Percentiles rank a stretch among this genome's conserved stretches.
Evolutionary conservation across 2,797 vertebrate genomes (phyloP).

Genomic region (Pseudocheirus occidentalis): DNA sequence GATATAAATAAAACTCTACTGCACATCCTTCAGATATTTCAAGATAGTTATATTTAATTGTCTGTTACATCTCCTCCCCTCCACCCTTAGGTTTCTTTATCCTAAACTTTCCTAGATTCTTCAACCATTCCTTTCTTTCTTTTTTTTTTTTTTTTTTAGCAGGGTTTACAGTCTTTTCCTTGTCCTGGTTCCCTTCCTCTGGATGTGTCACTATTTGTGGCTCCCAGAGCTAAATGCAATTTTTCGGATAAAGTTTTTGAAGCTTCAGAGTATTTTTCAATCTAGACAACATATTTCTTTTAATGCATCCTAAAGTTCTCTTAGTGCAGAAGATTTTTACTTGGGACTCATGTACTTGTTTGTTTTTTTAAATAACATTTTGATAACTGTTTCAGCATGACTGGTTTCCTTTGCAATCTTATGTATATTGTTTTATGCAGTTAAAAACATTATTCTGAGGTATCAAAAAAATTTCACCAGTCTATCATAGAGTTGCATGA

Average conservation of each 20-base stretch:
- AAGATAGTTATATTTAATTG: neutral
- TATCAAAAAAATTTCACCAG: neutral
- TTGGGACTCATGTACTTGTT: neutral
- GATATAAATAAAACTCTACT: neutral
- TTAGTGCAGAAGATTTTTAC: neutral
- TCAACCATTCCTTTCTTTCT: no score
- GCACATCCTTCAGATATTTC: neutral
- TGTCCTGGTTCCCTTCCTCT: neutral
- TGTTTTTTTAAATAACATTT: neutral
- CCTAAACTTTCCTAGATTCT: neutral
- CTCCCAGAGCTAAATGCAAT: neutral
- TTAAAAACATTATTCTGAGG: neutral
- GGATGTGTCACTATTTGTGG: neutral
- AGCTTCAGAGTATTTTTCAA: neutral
- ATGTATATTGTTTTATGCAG: neutral
- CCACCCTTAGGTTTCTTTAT: neutral
- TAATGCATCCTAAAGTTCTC: neutral
- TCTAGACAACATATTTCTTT: neutral
- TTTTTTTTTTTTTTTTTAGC: neutral
- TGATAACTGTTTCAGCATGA: neutral
- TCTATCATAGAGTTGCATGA: neutral
- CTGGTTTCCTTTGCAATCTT: neutral
- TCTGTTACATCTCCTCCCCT: neutral
- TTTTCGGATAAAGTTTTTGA: neutral
- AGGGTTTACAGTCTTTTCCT: neutral